Base-by-base conservation (phyloP, 2,797 vertebrate species). In the Mastacembelus armatus region DNA sequence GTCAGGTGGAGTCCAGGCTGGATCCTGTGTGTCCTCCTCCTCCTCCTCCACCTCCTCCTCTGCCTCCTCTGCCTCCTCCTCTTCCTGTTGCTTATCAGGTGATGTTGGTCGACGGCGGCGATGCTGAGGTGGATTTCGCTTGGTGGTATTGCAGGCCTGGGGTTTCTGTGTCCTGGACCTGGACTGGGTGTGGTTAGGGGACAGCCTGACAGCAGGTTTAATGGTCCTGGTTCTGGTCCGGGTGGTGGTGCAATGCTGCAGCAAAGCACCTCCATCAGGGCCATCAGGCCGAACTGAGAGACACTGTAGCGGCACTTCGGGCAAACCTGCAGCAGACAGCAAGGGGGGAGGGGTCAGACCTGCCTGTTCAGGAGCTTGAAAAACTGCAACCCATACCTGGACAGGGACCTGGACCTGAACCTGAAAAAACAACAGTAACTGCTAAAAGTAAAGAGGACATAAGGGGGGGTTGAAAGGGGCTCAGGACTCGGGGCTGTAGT, bases 251-350 rank as follows among this genome's bases (percentile, higher is more conserved):
- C 85, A 87, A 74, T 89, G 80, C 72, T 85, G 83, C 65, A 88
- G 73, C 45, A 90, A 64, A 30, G 84, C 81, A 1, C 84, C 85
- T 0, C 84, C 87, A 0, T 78, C 74, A 6, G 77, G 66, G 10
- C 82, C 84, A 0, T 86, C 80, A 0, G 87, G 49, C 57, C 85
- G 51, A 10, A 86, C 83, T 0, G 81, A 18, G 0, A 88, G 68
- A 76, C 88, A 90, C 62, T 80, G 81, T 55, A 90, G 81, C 61
- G 87, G 36, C 75, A 82, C 33, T 0, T 38, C 38, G 10, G 89
- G 71, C 0, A 82, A 74, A 1, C 68, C 89, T 88, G 76, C 11
- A 38, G 32, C n/a, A n/a, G n/a, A n/a, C n/a, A n/a, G n/a, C n/a
- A n/a, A n/a, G n/a, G n/a, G n/a, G n/a, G n/a, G n/a, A n/a, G n/a